Evolutionary conservation across 2,797 vertebrate species (phyloP).

Genomic region (Neoniphon sammara): DNA sequence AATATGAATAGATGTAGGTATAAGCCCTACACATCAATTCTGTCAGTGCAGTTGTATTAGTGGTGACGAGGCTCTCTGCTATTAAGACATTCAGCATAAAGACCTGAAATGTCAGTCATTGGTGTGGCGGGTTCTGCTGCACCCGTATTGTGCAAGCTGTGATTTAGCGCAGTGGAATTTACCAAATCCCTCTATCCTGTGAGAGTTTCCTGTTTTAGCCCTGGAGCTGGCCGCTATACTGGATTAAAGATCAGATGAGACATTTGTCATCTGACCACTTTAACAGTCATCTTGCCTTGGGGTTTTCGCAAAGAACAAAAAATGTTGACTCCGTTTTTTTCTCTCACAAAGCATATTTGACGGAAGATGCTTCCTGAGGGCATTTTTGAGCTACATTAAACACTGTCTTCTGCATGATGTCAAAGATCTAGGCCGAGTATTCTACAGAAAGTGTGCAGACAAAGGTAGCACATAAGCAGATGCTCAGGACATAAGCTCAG

Average conservation of each 20-base stretch:
- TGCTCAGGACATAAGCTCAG: constrained; percentile 31
- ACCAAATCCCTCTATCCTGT: constrained; percentile 69
- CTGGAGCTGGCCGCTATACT: constrained; percentile 62
- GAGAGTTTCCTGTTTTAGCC: constrained; percentile 75
- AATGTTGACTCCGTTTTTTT: constrained; percentile 49
- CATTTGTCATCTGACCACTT: constrained; percentile 84
- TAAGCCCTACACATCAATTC: constrained; percentile 11
- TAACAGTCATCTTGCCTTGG: constrained; percentile 79
- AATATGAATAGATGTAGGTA: constrained; percentile 6
- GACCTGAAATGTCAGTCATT: constrained; percentile 49
- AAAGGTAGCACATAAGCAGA: constrained; percentile 55
- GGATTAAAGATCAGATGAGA: constrained; percentile 81
- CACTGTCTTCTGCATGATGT: constrained; percentile 80
- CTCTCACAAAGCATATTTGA: constrained; percentile 70
- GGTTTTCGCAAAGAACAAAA: constrained; percentile 71
- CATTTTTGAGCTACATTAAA: constrained; percentile 81
- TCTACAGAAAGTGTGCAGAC: constrained; percentile 56
- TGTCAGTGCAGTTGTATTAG: constrained; percentile 16
- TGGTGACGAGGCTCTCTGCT: constrained; percentile 8
- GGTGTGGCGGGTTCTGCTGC: constrained; percentile 50
- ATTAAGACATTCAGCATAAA: constrained; percentile 22
- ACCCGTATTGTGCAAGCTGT: constrained; percentile 48
- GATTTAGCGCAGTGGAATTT: constrained; percentile 73
- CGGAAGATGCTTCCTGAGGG: constrained; percentile 75
- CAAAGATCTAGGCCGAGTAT: constrained; percentile 71